Evolutionary conservation across 1,140 invertebrate species (phyloP), one percentile per base, ranked within the genome.

Genomic region (Acromyrmex charruanus): DNA sequence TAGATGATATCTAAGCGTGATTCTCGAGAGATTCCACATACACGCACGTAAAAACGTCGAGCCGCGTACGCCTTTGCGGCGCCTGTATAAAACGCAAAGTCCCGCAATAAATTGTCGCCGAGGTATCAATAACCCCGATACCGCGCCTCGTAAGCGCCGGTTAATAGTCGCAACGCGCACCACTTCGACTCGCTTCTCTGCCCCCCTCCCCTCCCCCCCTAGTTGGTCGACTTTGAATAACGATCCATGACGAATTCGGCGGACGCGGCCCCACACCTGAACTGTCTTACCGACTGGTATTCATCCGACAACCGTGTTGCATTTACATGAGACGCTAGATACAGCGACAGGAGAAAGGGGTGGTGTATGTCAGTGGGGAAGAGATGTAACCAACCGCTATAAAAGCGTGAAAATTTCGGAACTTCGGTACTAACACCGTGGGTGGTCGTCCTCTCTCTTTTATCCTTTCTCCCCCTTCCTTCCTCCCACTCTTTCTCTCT

Each of bases 321-420:
- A 88, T 91, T 91, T 91, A 75, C 90, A 91, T 85, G 75, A 88
- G 51, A 79, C 65, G 55, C 55, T 35, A 59, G 21, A 61, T 44
- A 55, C 53, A 53, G 44, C 44, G 44, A 5, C 31, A 28, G n/a
- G 68, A 25, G 31, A 28, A 58, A 51, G 18, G 51, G 31, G 68
- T 51, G 55, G 7, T 68, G 25, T 75, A 74, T 5, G 53, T 79
- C 44, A 16, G 18, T 21, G 44, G 25, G 69, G 69, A 35, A 49
- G 59, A 74, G 58, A 84, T 51, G 80, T 74, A 72, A 84, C 58
- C 80, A 68, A 51, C 18, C 80, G 55, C 18, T 75, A 87, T 82
- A 91, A 90, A 88, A 91, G 82, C 89, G 87, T 91, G 89, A 91
- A 91, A 91, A 91, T 88, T 86, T 85, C 87, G 87, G 88, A 90